Evolutionary conservation across 2,888 invertebrate genomes (phyloP), one percentile per base, ranked within the genome.

Genomic region (Volucella bombylans): DNA sequence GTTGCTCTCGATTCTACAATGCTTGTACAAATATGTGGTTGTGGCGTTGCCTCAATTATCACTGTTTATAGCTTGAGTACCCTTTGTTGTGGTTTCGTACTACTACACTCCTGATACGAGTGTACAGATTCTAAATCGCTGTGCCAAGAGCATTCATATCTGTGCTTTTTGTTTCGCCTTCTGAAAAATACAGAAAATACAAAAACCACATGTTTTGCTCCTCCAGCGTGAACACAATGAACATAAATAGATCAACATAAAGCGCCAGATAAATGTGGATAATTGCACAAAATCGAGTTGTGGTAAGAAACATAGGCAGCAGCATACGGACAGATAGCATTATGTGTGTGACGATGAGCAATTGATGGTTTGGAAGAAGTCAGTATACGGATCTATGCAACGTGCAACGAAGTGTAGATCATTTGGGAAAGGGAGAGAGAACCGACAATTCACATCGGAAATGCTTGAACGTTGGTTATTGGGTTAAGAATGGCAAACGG

Each of bases 391-490:
- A 31, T 31, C 4, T 6, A 31, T 31, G 31, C 31, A 31, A 6
- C 6, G 31, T 31, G 31, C 31, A 31, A 31, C 6, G 4, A 31
- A 31, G 4, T 31, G 6, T 31, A 31, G 31, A n/a, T 11, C 49
- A 55, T 68, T 74, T 62, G 54, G 49, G 54, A 62, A 73, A 49
- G 50, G 55, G 59, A 64, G 62, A 64, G 62, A 38, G 52, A 57
- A 54, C 62, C 47, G 47, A 31, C 64, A 57, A 68, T 73, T 54
- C 55, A 52, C 74, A 76, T 76, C 74, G 68, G 80, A 57, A 72
- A 72, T 43, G 67, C 62, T 68, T 55, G 41, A 52, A 41, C 57
- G 14, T 79, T 59, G 57, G 54, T 23, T 61, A 67, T 68, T 45
- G 69, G 47, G 47, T 39, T 45, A 62, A 45, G 62, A 31, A 64